Evolutionary conservation across 35 echinoderm and acorn worm genomes (phyloP).

Genomic region (Hemicentrotus pulcherrimus): DNA sequence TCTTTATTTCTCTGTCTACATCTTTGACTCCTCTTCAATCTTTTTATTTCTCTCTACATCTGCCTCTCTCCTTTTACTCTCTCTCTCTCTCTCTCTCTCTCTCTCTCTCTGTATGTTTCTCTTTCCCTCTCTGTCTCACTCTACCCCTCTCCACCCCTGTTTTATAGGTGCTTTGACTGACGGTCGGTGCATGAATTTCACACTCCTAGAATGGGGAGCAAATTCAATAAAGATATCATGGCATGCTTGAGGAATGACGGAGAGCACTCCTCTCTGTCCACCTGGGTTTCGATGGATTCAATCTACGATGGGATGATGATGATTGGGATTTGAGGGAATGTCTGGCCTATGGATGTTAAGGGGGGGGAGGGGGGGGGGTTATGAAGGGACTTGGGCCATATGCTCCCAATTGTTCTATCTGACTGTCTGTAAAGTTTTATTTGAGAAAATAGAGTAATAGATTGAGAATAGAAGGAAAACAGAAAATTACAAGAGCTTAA

Average conservation of each 20-base stretch:
- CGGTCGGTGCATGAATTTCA: conserved; percentile 9
- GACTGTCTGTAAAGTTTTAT: not conserved
- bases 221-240: conserved; percentile 39
- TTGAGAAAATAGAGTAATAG: not conserved
- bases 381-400: not conserved
- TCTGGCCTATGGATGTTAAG: not conserved
- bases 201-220: conserved; percentile 26
- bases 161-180: conserved; percentile 17
- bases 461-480: not conserved
- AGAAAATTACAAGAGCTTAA: not conserved
- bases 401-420: not conserved
- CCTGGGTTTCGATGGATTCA: conserved; percentile 1
- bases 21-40: not conserved
- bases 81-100: not conserved
- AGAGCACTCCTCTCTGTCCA: conserved; percentile 30
- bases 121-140: not conserved
- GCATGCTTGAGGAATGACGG: conserved; percentile 11
- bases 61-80: not conserved
- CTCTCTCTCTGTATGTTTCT: not conserved
- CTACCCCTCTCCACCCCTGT: not conserved
- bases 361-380: not conserved
- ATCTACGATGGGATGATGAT: not conserved
- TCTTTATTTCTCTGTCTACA: not conserved
- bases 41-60: not conserved
- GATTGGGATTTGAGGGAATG: not conserved